These are phyloP conservation scores for Azorinus chamasolen DNA, from an alignment of 2,888 invertebrate species.

Conservation along the genomic window DNA sequence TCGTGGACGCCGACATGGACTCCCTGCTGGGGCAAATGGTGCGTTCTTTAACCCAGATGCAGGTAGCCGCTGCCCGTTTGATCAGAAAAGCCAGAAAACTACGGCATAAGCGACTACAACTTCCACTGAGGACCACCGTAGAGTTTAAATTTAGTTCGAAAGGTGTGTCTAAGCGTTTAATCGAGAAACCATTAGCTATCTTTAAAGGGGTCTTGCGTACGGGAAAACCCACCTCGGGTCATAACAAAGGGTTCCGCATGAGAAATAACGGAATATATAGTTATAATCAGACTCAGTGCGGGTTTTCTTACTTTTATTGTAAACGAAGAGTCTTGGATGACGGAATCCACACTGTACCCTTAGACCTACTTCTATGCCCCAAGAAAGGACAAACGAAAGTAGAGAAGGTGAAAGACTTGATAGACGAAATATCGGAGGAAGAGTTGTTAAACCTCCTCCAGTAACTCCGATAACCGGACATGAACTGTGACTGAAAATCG, in stretches of 20 bases:
- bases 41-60: neutral
- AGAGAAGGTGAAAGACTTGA: neutral
- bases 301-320: too few species aligned
- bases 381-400: too few species aligned
- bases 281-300: too few species aligned
- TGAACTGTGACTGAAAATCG: too few species aligned
- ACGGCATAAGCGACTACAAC: too few species aligned
- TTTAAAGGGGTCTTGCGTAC: conserved; percentile 16
- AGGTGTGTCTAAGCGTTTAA: conserved; percentile 19
- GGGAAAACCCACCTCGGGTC: conserved; percentile 13
- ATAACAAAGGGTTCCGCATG: conserved; percentile 22
- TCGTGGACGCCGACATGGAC: conserved; percentile 24
- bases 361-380: conserved; percentile 34
- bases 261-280: conserved; percentile 31
- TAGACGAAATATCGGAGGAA: conserved; percentile 20
- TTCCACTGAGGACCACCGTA: too few species aligned
- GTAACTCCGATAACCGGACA: too few species aligned
- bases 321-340: conserved; percentile 28
- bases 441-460: conserved; percentile 4
- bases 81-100: too few species aligned
- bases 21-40: conserved; percentile 7
- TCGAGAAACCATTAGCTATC: conserved; percentile 15
- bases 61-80: neutral
- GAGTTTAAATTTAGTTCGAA: conserved; percentile 35
- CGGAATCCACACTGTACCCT: conserved; percentile 31